Evolutionary conservation across 2,113 vertebrate species (phyloP), one percentile per base, ranked within the genome.

Genomic region (Aptenodytes forsteri): DNA sequence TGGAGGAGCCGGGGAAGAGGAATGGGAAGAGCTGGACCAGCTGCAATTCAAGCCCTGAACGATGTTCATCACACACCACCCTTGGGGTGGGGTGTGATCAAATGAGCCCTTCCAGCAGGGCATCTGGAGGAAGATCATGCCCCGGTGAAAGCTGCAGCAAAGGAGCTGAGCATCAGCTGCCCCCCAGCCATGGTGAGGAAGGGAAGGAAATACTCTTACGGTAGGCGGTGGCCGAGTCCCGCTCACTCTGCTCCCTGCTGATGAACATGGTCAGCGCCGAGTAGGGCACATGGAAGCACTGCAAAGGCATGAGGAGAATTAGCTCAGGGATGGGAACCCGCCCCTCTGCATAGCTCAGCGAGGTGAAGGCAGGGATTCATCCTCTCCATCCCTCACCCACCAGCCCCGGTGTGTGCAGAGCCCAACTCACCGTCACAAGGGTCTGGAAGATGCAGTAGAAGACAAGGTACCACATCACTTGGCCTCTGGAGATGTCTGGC

Each of bases 221-320:
- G 65, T 99, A 99, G 22, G 99, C 99, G 2, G 99, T 99, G 97
- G 99, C 99, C 0, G 99, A 99, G 95, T 99, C 99, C 36, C 99
- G 97, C 95, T 99, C 99, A 4, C 98, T 99, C 98, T 99, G 99
- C 80, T 99, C 98, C 3, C 93, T 98, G 98, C 98, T 99, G 98
- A 99, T 99, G 98, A 99, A 99, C 99, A 99, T 99, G 93, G 99
- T 99, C 85, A 99, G 99, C 2, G 99, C 99, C 0, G 99, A 99
- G 98, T 99, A 99, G 18, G 99, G 99, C 85, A 99, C 99, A 1
- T 99, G 99, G 97, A 99, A 99, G 79, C 99, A 99, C 99, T 99
- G 98, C 86, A 93, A 91, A 2, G 15, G 95, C 80, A 97, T 32
- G 23, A 79, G 71, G 52, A 67, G n/a, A 47, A n/a, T 0, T 1